Evolutionary conservation across 37 sponge, comb jelly and placozoan species (phyloP).

Genomic region (Amphimedon queenslandica): DNA sequence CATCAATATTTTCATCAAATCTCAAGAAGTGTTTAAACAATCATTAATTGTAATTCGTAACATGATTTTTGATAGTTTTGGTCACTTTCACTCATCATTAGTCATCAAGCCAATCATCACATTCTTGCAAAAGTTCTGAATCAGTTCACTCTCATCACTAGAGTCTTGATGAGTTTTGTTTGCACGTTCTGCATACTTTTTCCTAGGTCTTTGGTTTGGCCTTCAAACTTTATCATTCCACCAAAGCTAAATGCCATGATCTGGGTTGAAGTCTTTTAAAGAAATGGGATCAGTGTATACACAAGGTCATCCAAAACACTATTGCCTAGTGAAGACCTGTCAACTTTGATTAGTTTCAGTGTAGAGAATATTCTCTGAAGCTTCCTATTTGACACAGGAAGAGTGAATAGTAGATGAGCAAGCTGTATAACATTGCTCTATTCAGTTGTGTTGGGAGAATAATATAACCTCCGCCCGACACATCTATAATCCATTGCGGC

Average conservation of each 20-base stretch:
- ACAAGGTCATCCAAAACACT: constrained; percentile 23
- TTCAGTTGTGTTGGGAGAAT: neutral
- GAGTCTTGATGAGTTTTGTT: neutral
- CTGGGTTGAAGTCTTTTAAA: constrained; percentile 7
- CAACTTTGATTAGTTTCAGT: constrained; percentile 10
- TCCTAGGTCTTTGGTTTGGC: constrained; percentile 12
- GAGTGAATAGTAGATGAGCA: constrained; percentile 20
- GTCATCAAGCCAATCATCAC: neutral
- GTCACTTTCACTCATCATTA: no score
- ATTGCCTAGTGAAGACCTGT: constrained; percentile 20
- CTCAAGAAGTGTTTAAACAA: no score
- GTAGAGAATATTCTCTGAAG: constrained; percentile 36
- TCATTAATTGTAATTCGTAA: no score
- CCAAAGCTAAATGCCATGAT: constrained; percentile 28
- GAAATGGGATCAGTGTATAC: neutral
- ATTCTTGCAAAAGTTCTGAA: neutral
- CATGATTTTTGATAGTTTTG: no score
- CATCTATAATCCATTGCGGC: neutral
- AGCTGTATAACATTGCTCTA: neutral
- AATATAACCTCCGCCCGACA: neutral
- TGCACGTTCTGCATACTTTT: neutral
- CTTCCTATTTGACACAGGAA: constrained; percentile 45
- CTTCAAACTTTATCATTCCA: constrained; percentile 28
- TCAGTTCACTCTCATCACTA: neutral
- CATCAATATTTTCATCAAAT: no score